Percentiles rank a stretch among this genome's conserved stretches.
Conservation (phyloP, 2,888 invertebrate species). For the Xestia sexstrigata region DNA sequence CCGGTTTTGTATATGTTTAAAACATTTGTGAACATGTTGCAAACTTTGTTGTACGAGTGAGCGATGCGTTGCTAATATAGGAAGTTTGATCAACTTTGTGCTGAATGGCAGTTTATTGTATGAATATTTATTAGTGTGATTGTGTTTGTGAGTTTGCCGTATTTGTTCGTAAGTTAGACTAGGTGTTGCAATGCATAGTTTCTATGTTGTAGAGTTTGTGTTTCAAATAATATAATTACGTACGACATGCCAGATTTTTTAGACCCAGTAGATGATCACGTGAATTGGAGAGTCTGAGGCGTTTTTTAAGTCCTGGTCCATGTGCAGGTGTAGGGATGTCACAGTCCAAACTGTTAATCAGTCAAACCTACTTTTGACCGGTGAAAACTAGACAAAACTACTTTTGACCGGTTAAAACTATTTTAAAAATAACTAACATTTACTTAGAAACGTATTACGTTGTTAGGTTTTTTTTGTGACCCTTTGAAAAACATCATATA, state of each 20-base stretch:
- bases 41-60: conserved; percentile 29
- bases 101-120: conserved; percentile 27
- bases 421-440: too few species aligned
- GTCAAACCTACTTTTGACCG: too few species aligned
- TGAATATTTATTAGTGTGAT: conserved; percentile 18
- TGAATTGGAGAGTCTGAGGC: neutral
- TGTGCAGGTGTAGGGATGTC: neutral
- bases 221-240: neutral
- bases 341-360: too few species aligned
- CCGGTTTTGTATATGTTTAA: conserved; percentile 54
- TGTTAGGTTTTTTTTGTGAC: too few species aligned
- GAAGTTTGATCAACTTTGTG: conserved; percentile 41
- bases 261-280: neutral
- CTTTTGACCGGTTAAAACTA: too few species aligned
- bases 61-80: conserved; percentile 51
- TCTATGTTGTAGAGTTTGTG: neutral
- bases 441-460: too few species aligned
- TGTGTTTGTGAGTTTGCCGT: conserved; percentile 1
- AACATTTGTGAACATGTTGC: conserved; percentile 46
- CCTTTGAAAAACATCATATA: too few species aligned
- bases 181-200: neutral
- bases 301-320: neutral
- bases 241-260: too few species aligned
- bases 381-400: too few species aligned
- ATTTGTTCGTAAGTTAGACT: conserved; percentile 16